These are phyloP conservation scores for Gastrophryne carolinensis DNA, from an alignment of 2,797 vertebrate genomes.

Conservation along the genomic window DNA sequence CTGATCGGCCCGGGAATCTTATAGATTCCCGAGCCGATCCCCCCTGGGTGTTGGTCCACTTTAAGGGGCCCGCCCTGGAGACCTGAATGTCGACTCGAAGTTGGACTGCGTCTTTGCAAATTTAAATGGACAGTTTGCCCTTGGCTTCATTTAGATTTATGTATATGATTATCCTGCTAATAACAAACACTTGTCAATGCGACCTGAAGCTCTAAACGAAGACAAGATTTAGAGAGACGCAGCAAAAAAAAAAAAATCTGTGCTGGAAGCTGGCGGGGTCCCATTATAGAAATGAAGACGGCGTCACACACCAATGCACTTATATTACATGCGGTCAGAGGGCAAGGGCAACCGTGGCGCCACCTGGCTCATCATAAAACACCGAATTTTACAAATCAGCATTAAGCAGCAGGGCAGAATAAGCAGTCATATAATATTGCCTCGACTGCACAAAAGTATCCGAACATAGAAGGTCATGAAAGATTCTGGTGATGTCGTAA, in stretches of 20 bases:
- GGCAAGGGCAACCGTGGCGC: neutral
- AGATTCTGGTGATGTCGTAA: neutral
- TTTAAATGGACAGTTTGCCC: neutral
- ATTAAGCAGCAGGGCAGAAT: neutral
- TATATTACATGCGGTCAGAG: neutral
- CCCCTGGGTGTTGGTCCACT: too few species aligned
- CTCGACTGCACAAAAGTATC: too few species aligned
- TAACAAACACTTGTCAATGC: neutral
- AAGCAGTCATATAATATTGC: too few species aligned
- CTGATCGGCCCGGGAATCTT: too few species aligned
- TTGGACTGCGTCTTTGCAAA: too few species aligned
- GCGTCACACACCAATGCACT: neutral
- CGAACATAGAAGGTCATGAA: too few species aligned
- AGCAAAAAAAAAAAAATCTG: too few species aligned
- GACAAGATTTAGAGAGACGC: neutral
- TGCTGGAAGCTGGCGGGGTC: too few species aligned
- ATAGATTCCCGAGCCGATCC: too few species aligned
- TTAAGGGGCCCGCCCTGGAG: too few species aligned
- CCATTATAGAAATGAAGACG: neutral
- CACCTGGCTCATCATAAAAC: neutral
- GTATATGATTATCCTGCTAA: neutral
- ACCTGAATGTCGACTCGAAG: too few species aligned
- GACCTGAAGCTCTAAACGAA: neutral
- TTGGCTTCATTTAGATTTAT: neutral
- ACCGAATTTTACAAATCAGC: neutral